Percentiles rank a stretch among this genome's conserved stretches.
phyloP scores from a whole-genome alignment of 2,113 vertebrate species.

The Lethenteron camtschaticum region DNA sequence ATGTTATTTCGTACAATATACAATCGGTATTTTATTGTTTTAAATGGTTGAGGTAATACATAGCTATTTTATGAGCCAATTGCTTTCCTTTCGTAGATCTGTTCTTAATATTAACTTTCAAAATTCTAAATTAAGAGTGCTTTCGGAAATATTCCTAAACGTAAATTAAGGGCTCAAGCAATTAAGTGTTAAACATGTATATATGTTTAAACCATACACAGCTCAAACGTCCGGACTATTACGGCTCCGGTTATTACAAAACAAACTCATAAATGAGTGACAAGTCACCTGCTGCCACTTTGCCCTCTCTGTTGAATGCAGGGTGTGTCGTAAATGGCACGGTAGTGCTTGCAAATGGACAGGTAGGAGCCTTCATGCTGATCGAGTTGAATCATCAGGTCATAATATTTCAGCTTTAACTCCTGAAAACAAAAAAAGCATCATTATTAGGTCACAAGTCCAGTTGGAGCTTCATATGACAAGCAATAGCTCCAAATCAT shows the following conservation, averaged over 20 bases:
- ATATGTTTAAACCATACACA: too few relatives aligned
- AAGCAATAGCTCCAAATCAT: not conserved
- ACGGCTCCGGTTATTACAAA: too few relatives aligned
- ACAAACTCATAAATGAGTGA: not conserved
- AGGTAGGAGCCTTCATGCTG: constrained; percentile 89
- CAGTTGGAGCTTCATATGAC: constrained; percentile 10
- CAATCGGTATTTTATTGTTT: too few relatives aligned
- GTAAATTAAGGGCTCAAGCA: not conserved
- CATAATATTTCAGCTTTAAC: constrained; percentile 86
- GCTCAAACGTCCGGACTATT: too few relatives aligned
- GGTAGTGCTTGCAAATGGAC: constrained; percentile 94
- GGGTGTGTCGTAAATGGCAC: constrained; percentile 90
- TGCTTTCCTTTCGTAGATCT: not conserved
- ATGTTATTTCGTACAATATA: too few relatives aligned
- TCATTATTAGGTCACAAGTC: not conserved
- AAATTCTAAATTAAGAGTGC: not conserved
- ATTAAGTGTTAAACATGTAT: too few relatives aligned
- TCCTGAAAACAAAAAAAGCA: constrained; percentile 34
- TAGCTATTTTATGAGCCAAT: too few relatives aligned
- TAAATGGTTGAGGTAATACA: too few relatives aligned
- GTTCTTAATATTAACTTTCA: not conserved
- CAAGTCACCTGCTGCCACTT: constrained; percentile 88
- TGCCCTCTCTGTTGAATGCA: constrained; percentile 72
- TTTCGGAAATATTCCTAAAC: not conserved
- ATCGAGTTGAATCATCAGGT: constrained; percentile 96